These are phyloP conservation scores for Synodontis membranacea DNA, from an alignment of 2,113 vertebrate genomes.

Conservation along the genomic window DNA sequence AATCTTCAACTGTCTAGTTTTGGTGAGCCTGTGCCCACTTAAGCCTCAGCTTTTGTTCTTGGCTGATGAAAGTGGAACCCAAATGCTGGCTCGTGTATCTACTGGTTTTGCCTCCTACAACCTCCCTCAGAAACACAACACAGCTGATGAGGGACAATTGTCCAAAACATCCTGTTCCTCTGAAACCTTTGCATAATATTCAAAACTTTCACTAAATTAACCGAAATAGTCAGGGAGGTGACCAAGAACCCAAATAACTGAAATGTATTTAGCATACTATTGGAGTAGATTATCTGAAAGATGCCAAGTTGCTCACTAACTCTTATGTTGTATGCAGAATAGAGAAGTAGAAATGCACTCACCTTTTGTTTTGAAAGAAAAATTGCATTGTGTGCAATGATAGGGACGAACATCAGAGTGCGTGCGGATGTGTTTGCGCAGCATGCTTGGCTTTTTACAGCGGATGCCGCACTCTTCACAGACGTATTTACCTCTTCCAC, in stretches of 20 bases:
- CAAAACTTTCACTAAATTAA: not conserved
- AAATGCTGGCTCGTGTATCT: no score
- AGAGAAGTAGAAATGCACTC: conserved; percentile 14
- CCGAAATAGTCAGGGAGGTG: not conserved
- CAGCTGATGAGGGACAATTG: not conserved
- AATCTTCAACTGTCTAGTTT: no score
- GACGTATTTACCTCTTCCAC: conserved; percentile 96
- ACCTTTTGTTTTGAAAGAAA: conserved; percentile 99
- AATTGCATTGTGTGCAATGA: conserved; percentile 96
- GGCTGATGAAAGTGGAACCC: no score
- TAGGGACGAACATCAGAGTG: conserved; percentile 96
- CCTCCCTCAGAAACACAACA: not conserved
- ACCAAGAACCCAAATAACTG: not conserved
- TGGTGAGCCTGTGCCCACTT: no score
- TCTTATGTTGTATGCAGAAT: not conserved
- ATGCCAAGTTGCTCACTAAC: not conserved
- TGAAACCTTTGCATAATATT: not conserved
- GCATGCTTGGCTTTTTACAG: conserved; percentile 98
- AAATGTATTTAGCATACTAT: not conserved
- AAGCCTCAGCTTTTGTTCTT: no score
- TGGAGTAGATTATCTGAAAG: not conserved
- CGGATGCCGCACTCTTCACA: conserved; percentile 98
- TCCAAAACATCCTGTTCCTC: not conserved
- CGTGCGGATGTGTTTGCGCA: conserved; percentile 97
- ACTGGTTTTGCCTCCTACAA: not conserved